These are phyloP conservation scores for Otolemur crassicaudatus DNA, from an alignment of 2,797 vertebrate genomes.

Conservation along the genomic window DNA sequence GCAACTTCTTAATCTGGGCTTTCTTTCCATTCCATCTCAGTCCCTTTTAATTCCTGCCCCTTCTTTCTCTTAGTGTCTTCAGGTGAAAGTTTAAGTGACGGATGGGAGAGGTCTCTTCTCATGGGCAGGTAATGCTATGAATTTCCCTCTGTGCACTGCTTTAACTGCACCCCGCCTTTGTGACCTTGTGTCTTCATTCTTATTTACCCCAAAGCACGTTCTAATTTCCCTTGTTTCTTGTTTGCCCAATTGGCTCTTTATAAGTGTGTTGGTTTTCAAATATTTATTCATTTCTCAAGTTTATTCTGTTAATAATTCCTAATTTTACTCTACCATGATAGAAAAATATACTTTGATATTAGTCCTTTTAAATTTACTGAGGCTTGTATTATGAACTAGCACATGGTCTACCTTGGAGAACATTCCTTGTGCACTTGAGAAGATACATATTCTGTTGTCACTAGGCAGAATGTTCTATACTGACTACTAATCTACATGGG, in stretches of 20 bases:
- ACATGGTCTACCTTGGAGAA: not conserved
- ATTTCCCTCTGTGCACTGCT: not conserved
- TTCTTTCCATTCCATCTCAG: not conserved
- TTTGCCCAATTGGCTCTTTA: not conserved
- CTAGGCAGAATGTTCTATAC: not conserved
- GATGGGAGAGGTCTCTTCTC: not conserved
- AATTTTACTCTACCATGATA: not conserved
- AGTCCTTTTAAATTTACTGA: not conserved
- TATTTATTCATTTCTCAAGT: not conserved
- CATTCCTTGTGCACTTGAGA: not conserved
- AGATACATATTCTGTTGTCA: not conserved
- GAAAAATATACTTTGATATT: not conserved
- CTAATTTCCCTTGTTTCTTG: not conserved
- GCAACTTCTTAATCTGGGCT: not conserved
- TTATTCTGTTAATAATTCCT: not conserved
- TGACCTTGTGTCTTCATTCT: not conserved
- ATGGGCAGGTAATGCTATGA: not conserved
- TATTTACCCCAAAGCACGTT: not conserved
- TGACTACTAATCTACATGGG: not conserved
- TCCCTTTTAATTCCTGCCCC: not conserved
- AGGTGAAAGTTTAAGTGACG: not conserved
- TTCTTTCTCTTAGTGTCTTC: not conserved
- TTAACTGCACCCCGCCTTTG: not conserved
- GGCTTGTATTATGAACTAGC: not conserved
- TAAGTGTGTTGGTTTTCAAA: not conserved